Base-by-base conservation (phyloP, 2,888 invertebrate genomes). In the Amaurobius ferox region DNA sequence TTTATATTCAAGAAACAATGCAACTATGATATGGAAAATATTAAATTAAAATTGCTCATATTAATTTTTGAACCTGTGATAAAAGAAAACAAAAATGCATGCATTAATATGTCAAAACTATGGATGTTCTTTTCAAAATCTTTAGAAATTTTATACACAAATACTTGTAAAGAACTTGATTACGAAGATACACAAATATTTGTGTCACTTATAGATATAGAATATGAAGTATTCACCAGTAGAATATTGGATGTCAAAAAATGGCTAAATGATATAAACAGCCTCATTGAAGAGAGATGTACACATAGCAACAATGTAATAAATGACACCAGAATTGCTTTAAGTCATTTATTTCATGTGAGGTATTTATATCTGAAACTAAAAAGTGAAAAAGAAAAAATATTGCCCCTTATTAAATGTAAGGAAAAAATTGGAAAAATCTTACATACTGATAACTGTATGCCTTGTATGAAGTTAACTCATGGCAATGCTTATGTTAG, bases 371-470 rank as follows among this genome's bases (percentile, higher is more conserved):
- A 35, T 35, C 61, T 67, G 13, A n/a, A 16, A 6, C 28, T 67
- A 6, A 55, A 39, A 23, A n/a, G 29, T 23, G 67, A 67, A 23
- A 72, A 30, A 23, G 80, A 80, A 40, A 55, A 23, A 16, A 35
- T 73, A 5, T 48, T 80, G 6, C 80, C 80, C 0, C 13, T 80
- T 1, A 9, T 80, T 2, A 11, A 30, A 19, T 29, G 19, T 9
- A 73, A 74, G 39, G 48, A 55, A 39, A 13, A 6, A 73, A 67
- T 73, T 28, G 73, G 73, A 0, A 29, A 67, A 16, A 19, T 62
- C 11, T 1, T 73, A 26, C 0, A 28, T 5, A 40, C 61, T 13
- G 16, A 35, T 29, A 67, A 73, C 39, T 28, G 61, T 9, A 40
- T 80, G 39, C 72, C 67, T 2, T 73, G 73, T 55, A 28, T 67